These are phyloP conservation scores for Drosophila equinoxialis DNA, from an alignment of 1,140 invertebrate genomes.

Conservation along the genomic window DNA sequence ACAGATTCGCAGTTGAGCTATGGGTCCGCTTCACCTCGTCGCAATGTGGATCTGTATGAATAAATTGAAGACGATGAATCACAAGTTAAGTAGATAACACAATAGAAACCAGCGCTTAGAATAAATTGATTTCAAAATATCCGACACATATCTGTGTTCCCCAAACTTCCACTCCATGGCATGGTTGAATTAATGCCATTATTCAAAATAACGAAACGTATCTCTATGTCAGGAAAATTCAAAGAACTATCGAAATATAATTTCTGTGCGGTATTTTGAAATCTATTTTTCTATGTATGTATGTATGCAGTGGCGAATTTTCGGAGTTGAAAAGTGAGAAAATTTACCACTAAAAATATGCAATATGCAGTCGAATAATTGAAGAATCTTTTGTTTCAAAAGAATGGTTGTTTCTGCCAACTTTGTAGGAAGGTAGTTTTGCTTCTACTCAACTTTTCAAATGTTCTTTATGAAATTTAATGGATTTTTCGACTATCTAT, in stretches of 20 bases:
- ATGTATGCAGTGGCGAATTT: too few species aligned
- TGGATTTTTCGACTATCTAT: too few species aligned
- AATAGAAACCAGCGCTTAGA: neutral
- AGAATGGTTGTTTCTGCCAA: too few species aligned
- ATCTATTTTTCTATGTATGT: neutral
- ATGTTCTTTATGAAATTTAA: too few species aligned
- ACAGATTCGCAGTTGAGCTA: conserved; percentile 78
- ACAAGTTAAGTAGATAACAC: conserved; percentile 25
- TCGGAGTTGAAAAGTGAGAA: too few species aligned
- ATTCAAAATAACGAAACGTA: neutral
- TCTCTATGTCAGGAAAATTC: too few species aligned
- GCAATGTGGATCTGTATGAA: conserved; percentile 76
- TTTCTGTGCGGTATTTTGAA: conserved; percentile 8
- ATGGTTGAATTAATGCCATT: neutral
- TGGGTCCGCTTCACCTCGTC: conserved; percentile 65
- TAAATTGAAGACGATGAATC: conserved; percentile 31
- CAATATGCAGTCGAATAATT: too few species aligned
- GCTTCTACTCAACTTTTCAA: too few species aligned
- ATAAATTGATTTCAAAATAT: conserved; percentile 12
- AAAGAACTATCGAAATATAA: neutral
- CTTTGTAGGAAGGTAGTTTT: too few species aligned
- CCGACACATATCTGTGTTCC: neutral
- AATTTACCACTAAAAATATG: too few species aligned
- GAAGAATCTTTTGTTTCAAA: too few species aligned
- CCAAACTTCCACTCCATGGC: neutral